Base-by-base conservation (phyloP, 2,888 invertebrate species). In the Dendrolimus houi region DNA sequence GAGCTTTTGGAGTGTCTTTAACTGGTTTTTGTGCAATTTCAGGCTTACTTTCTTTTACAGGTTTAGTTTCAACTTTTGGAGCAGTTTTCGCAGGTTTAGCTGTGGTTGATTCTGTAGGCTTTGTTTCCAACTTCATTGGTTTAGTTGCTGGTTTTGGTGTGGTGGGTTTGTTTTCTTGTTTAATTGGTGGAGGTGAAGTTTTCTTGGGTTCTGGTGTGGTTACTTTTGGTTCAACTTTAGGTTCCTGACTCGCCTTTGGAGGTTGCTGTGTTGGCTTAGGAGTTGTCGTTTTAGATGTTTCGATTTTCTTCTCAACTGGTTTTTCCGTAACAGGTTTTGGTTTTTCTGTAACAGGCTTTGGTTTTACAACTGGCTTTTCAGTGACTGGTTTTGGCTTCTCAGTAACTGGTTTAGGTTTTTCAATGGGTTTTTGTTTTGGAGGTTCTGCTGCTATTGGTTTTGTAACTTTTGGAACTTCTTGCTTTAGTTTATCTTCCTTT, bases 401-500 rank as follows among this genome's bases (percentile, higher is more conserved):
- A 12, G 57, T 47, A 47, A 47, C 47, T 8, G 9, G 55, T 57
- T 57, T 57, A 10, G 56, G 53, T 54, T 58, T 54, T 10, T 41
- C 55, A 42, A 58, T 9, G 2, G 58, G 55, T 54, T 58, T 56
- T n/a, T 53, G 54, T 42, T 40, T 42, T 54, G 53, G 42, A 47
- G 55, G 52, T 17, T 56, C 56, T 9, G 40, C 52, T 40, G 55
- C 58, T 1, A 57, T 60, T 8, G 56, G 57, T 52, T 57, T 63
- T 41, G 62, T 58, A 57, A 62, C 66, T 59, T 55, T 62, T 52
- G 57, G 61, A 8, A 68, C 71, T 57, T 70, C 68, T 10, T 58
- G 60, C 56, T 58, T 59, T 7, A 62, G 64, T 47, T 47, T 47
- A 47, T 9, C 47, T 47, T 47, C 47, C 12, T 55, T 12, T 17